phyloP scores from a whole-genome alignment of 1,140 invertebrate species.

The Muscidifurax raptorellus region DNA sequence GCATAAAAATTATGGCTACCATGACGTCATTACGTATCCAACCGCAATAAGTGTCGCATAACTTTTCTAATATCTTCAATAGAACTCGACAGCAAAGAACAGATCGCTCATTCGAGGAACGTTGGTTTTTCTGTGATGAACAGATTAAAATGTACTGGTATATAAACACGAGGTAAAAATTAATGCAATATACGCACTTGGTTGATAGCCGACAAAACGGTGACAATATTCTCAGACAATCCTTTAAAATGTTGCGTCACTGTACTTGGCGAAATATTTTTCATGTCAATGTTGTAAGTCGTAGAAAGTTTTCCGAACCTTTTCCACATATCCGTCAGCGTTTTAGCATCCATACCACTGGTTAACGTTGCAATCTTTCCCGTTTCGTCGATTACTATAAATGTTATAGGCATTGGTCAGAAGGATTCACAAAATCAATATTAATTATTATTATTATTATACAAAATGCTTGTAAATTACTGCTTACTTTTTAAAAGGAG shows the following conservation, averaged over 20 bases:
- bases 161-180: neutral
- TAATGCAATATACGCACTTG: slow-evolving; percentile 54
- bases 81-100: slow-evolving; percentile 59
- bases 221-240: slow-evolving; percentile 57
- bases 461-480: neutral
- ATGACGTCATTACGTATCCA: slow-evolving; percentile 57
- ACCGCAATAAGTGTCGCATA: slow-evolving; percentile 59
- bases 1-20: slow-evolving; percentile 56
- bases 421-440: neutral
- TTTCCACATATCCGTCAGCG: slow-evolving; percentile 65
- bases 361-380: slow-evolving; percentile 60
- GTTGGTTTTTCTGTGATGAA: slow-evolving; percentile 50
- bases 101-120: slow-evolving; percentile 57
- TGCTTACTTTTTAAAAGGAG: slow-evolving; percentile 63
- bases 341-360: slow-evolving; percentile 64
- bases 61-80: slow-evolving; percentile 65
- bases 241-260: slow-evolving; percentile 58
- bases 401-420: neutral
- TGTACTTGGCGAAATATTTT: slow-evolving; percentile 41
- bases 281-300: slow-evolving; percentile 56
- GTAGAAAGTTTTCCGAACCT: slow-evolving; percentile 64
- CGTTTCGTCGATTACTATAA: slow-evolving; percentile 62
- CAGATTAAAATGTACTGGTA: neutral
- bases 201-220: slow-evolving; percentile 51
- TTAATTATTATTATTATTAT: neutral